phyloP scores from a whole-genome alignment of 2,888 invertebrate species.

The Axea sp. region DNA sequence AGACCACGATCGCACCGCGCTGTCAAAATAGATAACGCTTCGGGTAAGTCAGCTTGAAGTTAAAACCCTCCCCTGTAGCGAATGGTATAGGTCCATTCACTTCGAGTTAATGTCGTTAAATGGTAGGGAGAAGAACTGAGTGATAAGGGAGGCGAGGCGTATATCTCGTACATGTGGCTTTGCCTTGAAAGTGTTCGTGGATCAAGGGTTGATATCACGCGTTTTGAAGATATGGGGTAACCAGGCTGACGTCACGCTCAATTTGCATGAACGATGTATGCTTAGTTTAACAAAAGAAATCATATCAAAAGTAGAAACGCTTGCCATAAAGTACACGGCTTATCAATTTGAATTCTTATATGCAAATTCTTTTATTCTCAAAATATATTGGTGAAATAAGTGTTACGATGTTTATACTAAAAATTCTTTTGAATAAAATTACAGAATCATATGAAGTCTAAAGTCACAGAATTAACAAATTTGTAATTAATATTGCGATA shows the following conservation, averaged over 20 bases:
- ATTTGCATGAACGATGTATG: conserved; percentile 71
- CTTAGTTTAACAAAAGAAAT: conserved; percentile 48
- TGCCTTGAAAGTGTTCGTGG: conserved; percentile 51
- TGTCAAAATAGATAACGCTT: conserved; percentile 79
- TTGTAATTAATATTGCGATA: no score
- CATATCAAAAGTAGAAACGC: conserved; percentile 32
- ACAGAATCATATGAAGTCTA: no score
- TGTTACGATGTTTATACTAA: no score
- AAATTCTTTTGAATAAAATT: no score
- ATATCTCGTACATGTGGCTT: conserved; percentile 47
- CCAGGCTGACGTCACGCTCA: conserved; percentile 70
- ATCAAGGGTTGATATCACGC: conserved; percentile 69
- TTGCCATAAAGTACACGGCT: conserved; percentile 21
- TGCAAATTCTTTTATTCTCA: neutral
- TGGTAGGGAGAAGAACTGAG: conserved; percentile 68
- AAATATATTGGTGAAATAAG: neutral
- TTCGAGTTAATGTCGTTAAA: conserved; percentile 76
- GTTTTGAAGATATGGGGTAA: conserved; percentile 63
- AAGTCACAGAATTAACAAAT: no score
- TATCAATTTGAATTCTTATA: conserved; percentile 20
- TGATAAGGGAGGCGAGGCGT: conserved; percentile 58
- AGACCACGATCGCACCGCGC: conserved; percentile 77
- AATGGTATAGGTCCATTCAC: conserved; percentile 74
- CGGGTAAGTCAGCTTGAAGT: conserved; percentile 77
- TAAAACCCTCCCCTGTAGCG: conserved; percentile 75